A percentile compares a stretch with the other conserved stretches of the same genome.
Conservation (phyloP, 2,888 invertebrate genomes). For the Epirrhoe tristata region DNA sequence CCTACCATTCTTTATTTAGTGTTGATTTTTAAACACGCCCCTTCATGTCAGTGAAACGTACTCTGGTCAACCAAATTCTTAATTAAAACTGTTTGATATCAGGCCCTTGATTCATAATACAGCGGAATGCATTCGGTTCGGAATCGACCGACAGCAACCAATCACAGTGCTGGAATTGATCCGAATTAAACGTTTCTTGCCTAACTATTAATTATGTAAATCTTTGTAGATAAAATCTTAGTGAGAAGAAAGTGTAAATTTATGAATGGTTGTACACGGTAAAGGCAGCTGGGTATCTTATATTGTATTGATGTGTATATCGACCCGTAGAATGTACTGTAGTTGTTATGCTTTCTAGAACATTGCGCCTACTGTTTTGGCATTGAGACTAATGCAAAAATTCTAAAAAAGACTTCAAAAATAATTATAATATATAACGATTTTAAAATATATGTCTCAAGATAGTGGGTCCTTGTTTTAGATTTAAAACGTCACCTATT, state of each 20-base stretch:
- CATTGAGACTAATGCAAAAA: neutral
- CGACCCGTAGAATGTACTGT: constrained; percentile 18
- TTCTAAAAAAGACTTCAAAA: neutral
- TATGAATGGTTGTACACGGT: constrained; percentile 23
- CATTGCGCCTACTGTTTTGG: neutral
- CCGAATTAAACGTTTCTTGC: too few species aligned
- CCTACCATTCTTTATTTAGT: neutral
- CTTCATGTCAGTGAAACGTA: too few species aligned
- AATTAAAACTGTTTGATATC: constrained; percentile 3
- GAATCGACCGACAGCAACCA: too few species aligned
- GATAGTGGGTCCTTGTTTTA: neutral
- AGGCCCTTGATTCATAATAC: too few species aligned
- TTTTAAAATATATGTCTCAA: neutral
- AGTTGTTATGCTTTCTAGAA: constrained; percentile 8
- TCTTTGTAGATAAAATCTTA: constrained; percentile 36
- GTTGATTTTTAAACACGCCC: neutral
- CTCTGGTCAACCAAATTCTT: neutral
- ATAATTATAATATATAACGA: too few species aligned
- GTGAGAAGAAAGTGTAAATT: constrained; percentile 15
- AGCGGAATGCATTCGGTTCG: too few species aligned
- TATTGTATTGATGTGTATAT: constrained; percentile 7
- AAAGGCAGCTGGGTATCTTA: constrained; percentile 13
- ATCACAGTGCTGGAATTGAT: too few species aligned
- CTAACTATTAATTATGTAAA: constrained; percentile 52
- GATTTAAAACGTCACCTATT: constrained; percentile 23